phyloP scores from a whole-genome alignment of 2,888 invertebrate species.

The Gibbula magus region DNA sequence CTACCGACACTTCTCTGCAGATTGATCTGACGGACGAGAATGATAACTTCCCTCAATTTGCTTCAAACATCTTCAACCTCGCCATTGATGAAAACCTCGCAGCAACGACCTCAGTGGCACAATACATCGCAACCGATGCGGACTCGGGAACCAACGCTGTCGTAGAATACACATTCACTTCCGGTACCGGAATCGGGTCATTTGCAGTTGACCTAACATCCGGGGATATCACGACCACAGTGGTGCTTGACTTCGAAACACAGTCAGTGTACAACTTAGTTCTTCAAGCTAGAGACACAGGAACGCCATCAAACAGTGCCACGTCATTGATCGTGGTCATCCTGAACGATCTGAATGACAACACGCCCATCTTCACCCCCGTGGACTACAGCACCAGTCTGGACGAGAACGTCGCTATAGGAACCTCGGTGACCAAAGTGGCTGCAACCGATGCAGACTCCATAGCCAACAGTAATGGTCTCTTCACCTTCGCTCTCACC shows the following conservation, averaged over 20 bases:
- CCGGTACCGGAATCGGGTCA: slow-evolving; percentile 48
- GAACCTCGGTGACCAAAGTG: slow-evolving; percentile 51
- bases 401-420: slow-evolving; percentile 48
- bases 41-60: slow-evolving; percentile 54
- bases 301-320: slow-evolving; percentile 44
- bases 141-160: slow-evolving; percentile 52
- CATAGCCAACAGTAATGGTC: slow-evolving; percentile 57
- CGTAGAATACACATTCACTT: slow-evolving; percentile 49
- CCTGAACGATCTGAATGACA: slow-evolving; percentile 62
- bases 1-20: slow-evolving; percentile 45
- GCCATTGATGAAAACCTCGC: slow-evolving; percentile 48
- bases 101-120: slow-evolving; percentile 26
- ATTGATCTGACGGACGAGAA: slow-evolving; percentile 53
- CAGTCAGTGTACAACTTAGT: slow-evolving; percentile 46
- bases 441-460: slow-evolving; percentile 62
- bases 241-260: slow-evolving; percentile 59
- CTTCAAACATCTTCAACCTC: slow-evolving; percentile 39
- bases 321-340: slow-evolving; percentile 47
- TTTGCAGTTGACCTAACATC: slow-evolving; percentile 53
- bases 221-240: slow-evolving; percentile 51
- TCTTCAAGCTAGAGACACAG: slow-evolving; percentile 56
- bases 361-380: slow-evolving; percentile 51
- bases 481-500: slow-evolving; percentile 47
- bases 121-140: slow-evolving; percentile 38
- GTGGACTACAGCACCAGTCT: slow-evolving; percentile 45